Evolutionary conservation across 1,140 invertebrate species (phyloP).

Genomic region (Bicyclus anynana): DNA sequence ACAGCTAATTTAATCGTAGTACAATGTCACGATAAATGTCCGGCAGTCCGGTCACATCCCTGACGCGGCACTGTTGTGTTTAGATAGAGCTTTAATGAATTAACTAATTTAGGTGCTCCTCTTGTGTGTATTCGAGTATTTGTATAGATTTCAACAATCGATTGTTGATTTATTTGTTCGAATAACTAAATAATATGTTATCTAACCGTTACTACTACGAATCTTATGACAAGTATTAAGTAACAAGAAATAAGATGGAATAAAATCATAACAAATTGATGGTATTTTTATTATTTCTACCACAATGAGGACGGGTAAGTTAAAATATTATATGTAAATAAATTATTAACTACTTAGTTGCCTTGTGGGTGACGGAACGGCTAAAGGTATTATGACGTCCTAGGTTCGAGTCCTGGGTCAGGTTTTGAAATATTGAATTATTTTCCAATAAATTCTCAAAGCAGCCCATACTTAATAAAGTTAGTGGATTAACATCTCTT

Average conservation of each 20-base stretch:
- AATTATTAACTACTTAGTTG: too few relatives aligned
- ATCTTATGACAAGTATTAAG: slow-evolving; percentile 71
- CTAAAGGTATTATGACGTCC: too few relatives aligned
- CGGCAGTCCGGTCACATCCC: neutral
- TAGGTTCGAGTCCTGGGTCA: too few relatives aligned
- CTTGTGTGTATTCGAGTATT: slow-evolving; percentile 16
- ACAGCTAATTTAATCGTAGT: too few relatives aligned
- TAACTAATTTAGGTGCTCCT: slow-evolving; percentile 2
- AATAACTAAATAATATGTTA: slow-evolving; percentile 39
- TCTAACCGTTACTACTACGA: slow-evolving; percentile 64
- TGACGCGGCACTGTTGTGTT: neutral
- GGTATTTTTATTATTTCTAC: slow-evolving; percentile 28
- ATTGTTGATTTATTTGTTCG: slow-evolving; percentile 44
- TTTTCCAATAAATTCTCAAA: too few relatives aligned
- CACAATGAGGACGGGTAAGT: neutral
- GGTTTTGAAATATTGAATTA: too few relatives aligned
- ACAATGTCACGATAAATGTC: too few relatives aligned
- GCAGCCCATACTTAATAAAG: too few relatives aligned
- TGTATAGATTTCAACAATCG: slow-evolving; percentile 2
- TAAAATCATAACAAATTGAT: slow-evolving; percentile 53
- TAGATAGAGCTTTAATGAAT: neutral
- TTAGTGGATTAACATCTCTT: too few relatives aligned
- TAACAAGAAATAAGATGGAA: slow-evolving; percentile 61
- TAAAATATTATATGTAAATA: too few relatives aligned
- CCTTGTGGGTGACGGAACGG: too few relatives aligned